Conservation (phyloP, 2,797 vertebrate species). For the Sebastes wilsoni region DNA sequence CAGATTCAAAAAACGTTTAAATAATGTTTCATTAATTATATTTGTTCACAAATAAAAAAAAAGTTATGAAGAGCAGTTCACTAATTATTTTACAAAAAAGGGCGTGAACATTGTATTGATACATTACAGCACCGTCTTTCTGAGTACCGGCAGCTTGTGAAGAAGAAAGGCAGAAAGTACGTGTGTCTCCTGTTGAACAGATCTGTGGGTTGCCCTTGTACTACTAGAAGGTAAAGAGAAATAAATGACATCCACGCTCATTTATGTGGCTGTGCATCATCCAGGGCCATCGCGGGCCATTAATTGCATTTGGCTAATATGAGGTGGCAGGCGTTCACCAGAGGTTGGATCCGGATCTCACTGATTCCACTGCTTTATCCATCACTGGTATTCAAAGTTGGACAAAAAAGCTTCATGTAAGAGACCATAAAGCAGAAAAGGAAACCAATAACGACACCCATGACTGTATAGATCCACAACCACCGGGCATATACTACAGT, state of each 20-base stretch:
- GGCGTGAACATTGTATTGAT: too few relatives aligned
- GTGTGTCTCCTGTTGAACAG: conserved; percentile 9
- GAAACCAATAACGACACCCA: not conserved
- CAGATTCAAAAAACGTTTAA: too few relatives aligned
- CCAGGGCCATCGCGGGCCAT: conserved; percentile 36
- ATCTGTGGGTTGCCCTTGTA: conserved; percentile 20
- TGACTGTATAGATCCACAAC: not conserved
- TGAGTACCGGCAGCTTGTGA: too few relatives aligned
- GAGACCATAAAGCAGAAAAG: not conserved
- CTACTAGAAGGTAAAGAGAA: conserved; percentile 46
- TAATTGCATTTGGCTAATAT: conserved; percentile 64
- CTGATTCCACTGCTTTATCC: conserved; percentile 4
- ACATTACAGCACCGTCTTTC: too few relatives aligned
- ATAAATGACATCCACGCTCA: conserved; percentile 42
- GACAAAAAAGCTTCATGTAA: not conserved
- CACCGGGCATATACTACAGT: not conserved
- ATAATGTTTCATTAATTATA: too few relatives aligned
- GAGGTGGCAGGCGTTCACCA: conserved; percentile 58
- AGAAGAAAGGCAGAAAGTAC: conserved; percentile 8
- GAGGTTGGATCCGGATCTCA: conserved; percentile 50
- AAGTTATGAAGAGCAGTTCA: too few relatives aligned
- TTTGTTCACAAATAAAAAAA: too few relatives aligned
- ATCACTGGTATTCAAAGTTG: not conserved
- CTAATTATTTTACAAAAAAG: too few relatives aligned
- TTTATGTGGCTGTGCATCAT: conserved; percentile 55